Evolutionary conservation across 1,140 invertebrate species (phyloP), one percentile per base, ranked within the genome.

Genomic region (Tetragonula clypearis): DNA sequence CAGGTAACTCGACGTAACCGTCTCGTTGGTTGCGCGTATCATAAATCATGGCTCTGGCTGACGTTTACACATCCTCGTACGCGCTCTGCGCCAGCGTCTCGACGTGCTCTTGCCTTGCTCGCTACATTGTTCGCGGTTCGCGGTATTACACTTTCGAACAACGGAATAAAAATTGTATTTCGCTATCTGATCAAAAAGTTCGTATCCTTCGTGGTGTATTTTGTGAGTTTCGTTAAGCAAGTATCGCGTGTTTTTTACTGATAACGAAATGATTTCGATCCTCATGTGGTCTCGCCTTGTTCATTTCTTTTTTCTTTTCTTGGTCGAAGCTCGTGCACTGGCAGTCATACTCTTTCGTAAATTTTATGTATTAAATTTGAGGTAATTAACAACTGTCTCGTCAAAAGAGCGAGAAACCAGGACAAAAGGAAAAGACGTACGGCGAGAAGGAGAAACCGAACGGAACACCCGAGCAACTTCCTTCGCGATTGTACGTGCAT

Each of bases 21-120:
- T 86, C 82, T 86, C 66, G 69, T 71, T 75, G 86, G 76, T 53
- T 79, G 68, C 80, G 74, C 74, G 78, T 79, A 79, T 84, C 86
- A 88, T 90, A 90, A 90, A 90, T 90, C 86, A 87, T 41, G 85
- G 72, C 65, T 84, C 55, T 74, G 66, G 66, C 79, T 87, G 81
- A 86, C 88, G 79, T 85, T 84, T 84, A 80, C 87, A 85, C 84
- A 85, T 88, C 55, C 86, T 82, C 73, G 65, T 73, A 49, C 71
- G 73, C 62, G 75, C 56, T 17, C 23, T 53, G 55, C 53, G 74
- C 35, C 19, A 79, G 62, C 69, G 76, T 69, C 58, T 23, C 77
- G 23, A 71, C 86, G 74, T 69, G 76, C 74, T 75, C 74, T 77
- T 79, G 69, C 62, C 62, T 82, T 12, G 23, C 23, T 14, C n/a